Conservation (phyloP, 2,888 invertebrate species). For the Nemotelus nigrinus region DNA sequence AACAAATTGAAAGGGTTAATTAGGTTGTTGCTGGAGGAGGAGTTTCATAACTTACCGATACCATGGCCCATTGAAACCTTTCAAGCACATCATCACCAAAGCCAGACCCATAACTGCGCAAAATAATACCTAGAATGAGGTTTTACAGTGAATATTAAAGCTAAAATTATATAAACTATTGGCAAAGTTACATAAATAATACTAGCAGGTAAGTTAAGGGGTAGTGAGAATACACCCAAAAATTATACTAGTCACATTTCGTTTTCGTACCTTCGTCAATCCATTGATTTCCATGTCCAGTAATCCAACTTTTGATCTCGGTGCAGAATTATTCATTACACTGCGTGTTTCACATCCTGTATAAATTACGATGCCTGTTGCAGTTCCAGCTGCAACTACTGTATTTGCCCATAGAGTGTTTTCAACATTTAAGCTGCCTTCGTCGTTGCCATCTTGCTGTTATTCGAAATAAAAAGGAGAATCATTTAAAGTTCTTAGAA, state of each 20-base stretch:
- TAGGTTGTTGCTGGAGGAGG: neutral
- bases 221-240: neutral
- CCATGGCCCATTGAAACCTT: constrained; percentile 97
- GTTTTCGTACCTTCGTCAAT: constrained; percentile 79
- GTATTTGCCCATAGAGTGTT: constrained; percentile 99
- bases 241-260: neutral
- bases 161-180: too few species aligned
- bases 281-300: constrained; percentile 97
- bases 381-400: constrained; percentile 96
- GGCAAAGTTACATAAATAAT: too few species aligned
- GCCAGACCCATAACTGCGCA: constrained; percentile 89
- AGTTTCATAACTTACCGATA: constrained; percentile 65
- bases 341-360: constrained; percentile 95
- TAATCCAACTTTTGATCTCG: constrained; percentile 94
- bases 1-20: constrained; percentile 8
- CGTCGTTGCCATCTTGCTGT: constrained; percentile 71
- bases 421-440: constrained; percentile 91
- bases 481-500: neutral
- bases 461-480: constrained; percentile 6
- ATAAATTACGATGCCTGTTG: constrained; percentile 94
- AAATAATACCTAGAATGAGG: constrained; percentile 75
- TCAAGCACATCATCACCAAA: constrained; percentile 93
- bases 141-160: neutral
- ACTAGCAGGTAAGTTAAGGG: too few species aligned
- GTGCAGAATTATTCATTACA: constrained; percentile 98